These are phyloP conservation scores for Troides oblongomaculatus DNA, from an alignment of 2,888 invertebrate species.

Conservation along the genomic window DNA sequence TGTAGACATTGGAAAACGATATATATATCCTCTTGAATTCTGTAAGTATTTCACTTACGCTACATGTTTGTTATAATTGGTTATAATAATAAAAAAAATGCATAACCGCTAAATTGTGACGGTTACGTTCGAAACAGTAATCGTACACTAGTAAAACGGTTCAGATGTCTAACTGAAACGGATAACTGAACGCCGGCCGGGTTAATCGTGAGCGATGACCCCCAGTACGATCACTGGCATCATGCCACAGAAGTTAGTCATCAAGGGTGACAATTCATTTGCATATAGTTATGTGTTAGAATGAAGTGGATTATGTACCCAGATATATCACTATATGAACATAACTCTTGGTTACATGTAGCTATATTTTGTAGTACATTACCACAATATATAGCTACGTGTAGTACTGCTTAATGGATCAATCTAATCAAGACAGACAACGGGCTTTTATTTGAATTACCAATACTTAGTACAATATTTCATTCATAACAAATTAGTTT, in stretches of 20 bases:
- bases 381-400: no score
- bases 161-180: neutral
- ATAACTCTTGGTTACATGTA: neutral
- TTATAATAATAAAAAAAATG: neutral
- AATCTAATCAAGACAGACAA: neutral
- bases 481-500: no score
- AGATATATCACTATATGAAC: neutral
- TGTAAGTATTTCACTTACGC: no score
- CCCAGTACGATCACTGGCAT: neutral
- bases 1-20: no score
- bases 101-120: neutral
- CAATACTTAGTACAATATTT: no score
- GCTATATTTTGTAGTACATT: neutral
- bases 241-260: slow-evolving; percentile 4
- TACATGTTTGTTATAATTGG: neutral
- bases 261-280: slow-evolving; percentile 4
- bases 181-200: neutral
- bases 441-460: neutral
- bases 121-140: neutral
- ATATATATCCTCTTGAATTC: no score
- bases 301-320: neutral
- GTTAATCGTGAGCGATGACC: slow-evolving; percentile 3
- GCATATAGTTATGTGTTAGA: neutral
- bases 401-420: neutral
- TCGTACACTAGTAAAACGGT: neutral